Evolutionary conservation across 2,888 invertebrate species (phyloP).

Genomic region (Lamellibrachia satsuma): DNA sequence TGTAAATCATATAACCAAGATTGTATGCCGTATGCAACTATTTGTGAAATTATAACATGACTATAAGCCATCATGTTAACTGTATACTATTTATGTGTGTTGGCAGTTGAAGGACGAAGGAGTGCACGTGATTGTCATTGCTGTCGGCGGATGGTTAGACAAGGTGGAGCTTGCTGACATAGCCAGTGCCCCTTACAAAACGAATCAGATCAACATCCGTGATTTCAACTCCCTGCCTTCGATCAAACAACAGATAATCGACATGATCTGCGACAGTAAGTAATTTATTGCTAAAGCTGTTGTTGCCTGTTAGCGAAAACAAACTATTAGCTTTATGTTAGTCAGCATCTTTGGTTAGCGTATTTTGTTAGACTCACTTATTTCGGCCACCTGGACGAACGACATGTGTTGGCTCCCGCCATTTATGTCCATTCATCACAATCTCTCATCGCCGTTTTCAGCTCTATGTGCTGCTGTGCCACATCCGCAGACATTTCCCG

Average conservation of each 20-base stretch:
- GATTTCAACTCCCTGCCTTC: conserved; percentile 30
- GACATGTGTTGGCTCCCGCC: too few species aligned
- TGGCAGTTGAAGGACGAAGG: conserved; percentile 26
- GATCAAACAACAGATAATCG: conserved; percentile 31
- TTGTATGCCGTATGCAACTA: too few species aligned
- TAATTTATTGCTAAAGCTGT: background rate
- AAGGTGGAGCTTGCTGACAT: conserved; percentile 33
- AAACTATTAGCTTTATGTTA: too few species aligned
- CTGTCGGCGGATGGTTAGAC: conserved; percentile 36
- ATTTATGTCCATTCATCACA: too few species aligned
- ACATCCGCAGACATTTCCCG: too few species aligned
- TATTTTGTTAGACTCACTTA: too few species aligned
- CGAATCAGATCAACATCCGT: conserved; percentile 30
- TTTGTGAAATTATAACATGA: background rate
- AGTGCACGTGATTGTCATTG: conserved; percentile 29
- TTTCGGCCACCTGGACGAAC: too few species aligned
- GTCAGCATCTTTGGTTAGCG: too few species aligned
- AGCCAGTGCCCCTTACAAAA: conserved; percentile 32
- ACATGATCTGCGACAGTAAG: conserved; percentile 32
- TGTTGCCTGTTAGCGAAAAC: too few species aligned
- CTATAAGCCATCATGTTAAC: background rate
- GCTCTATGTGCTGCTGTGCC: too few species aligned
- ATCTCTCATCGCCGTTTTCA: too few species aligned
- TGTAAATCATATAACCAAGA: too few species aligned
- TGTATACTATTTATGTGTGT: background rate